These are phyloP conservation scores for Lepidocyrtoides sp. DNA, from an alignment of 2,888 invertebrate species.

Conservation along the genomic window DNA sequence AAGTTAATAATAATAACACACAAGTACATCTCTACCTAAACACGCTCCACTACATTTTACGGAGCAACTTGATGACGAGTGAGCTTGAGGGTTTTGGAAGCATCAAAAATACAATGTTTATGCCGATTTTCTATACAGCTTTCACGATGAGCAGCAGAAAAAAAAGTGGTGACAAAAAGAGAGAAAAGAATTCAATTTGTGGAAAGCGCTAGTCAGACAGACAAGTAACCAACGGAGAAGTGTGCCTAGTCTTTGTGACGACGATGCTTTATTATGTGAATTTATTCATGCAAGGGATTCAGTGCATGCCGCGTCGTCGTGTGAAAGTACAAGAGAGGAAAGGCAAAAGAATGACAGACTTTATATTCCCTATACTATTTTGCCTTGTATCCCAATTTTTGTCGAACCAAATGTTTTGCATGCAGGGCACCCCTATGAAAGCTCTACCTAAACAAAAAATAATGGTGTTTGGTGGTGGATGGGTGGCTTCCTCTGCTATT, in stretches of 20 bases:
- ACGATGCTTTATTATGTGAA: constrained; percentile 44
- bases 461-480: neutral
- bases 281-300: constrained; percentile 42
- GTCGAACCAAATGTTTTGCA: constrained; percentile 29
- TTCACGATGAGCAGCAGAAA: neutral
- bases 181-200: constrained; percentile 41
- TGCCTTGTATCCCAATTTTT: constrained; percentile 46
- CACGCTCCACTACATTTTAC: constrained; percentile 3
- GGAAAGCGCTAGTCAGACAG: constrained; percentile 4
- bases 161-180: neutral
- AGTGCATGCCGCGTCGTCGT: neutral
- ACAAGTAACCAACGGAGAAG: constrained; percentile 14
- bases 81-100: constrained; percentile 1
- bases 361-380: constrained; percentile 14
- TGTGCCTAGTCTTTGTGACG: neutral
- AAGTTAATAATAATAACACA: constrained; percentile 24
- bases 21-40: constrained; percentile 1
- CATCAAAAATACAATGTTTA: neutral
- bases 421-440: constrained; percentile 37
- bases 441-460: neutral
- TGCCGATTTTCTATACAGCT: neutral
- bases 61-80: neutral
- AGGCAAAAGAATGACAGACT: constrained; percentile 33
- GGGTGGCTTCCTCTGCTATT: neutral
- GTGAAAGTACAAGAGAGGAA: constrained; percentile 48